These are phyloP conservation scores for Drosophila incognita DNA, from an alignment of 2,888 invertebrate species.

Conservation along the genomic window DNA sequence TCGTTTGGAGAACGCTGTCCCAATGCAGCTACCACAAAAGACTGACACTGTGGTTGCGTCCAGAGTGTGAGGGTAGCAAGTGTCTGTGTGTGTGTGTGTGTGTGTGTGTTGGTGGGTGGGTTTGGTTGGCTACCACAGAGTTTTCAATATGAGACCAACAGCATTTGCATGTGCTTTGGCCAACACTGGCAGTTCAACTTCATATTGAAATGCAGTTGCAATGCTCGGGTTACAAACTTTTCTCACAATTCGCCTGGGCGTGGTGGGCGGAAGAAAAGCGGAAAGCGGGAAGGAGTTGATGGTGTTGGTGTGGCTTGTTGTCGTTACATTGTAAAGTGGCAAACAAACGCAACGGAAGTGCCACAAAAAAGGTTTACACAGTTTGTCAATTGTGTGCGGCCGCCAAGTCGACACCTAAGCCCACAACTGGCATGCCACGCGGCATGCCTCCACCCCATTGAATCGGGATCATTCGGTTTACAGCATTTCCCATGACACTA, in stretches of 20 bases:
- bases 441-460: not conserved
- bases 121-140: slow-evolving; percentile 45
- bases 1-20: slow-evolving; percentile 58
- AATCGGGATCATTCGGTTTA: too few relatives aligned
- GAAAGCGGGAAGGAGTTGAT: not conserved
- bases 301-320: slow-evolving; percentile 14
- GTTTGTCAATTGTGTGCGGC: slow-evolving; percentile 78
- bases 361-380: slow-evolving; percentile 79
- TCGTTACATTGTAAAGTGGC: slow-evolving; percentile 67
- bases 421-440: slow-evolving; percentile 10
- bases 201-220: slow-evolving; percentile 79
- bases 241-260: slow-evolving; percentile 55
- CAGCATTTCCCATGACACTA: slow-evolving; percentile 62
- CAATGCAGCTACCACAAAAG: slow-evolving; percentile 60
- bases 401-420: slow-evolving; percentile 73
- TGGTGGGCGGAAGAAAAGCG: not conserved
- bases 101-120: slow-evolving; percentile 1
- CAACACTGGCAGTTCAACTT: slow-evolving; percentile 38
- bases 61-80: not conserved
- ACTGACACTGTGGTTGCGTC: slow-evolving; percentile 65
- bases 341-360: slow-evolving; percentile 78
- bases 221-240: slow-evolving; percentile 77
- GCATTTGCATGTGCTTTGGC: slow-evolving; percentile 71
- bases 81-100: not conserved
- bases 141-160: slow-evolving; percentile 79